Base-by-base conservation (phyloP, 2,113 vertebrate genomes). In the Pygoscelis adeliae region DNA sequence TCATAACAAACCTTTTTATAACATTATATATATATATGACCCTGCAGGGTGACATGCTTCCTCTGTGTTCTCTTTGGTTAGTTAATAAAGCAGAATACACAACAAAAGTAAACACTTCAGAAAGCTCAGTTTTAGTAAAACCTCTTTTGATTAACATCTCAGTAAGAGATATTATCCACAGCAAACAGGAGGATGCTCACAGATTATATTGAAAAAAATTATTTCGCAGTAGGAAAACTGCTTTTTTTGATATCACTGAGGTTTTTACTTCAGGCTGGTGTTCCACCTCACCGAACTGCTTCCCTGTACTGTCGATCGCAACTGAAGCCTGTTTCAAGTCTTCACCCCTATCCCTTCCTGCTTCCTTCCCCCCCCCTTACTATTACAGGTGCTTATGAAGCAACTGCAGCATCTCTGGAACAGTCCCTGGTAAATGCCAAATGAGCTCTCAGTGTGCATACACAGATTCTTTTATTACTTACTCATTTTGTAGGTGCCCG, bases 1-100 rank as follows among this genome's bases (percentile, higher is more conserved):
- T 71, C 32, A 81, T 73, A 83, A 97, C 93, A 97, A 95, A 61
- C 53, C 82, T 49, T 92, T 96, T 95, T 89, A 95, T 71, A 97
- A 86, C 26, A 30, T 66, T 42, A 42, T 52, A 83, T 87, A 87
- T 76, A 79, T 70, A 71, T 76, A 83, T 95, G 71, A 83, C 78
- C 90, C 89, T 69, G 59, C 42, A 46, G 79, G 87, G 74, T 61
- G 77, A 93, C 44, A 58, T 9, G 91, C 56, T 87, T 70, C 72
- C 92, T 96, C 84, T 67, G 26, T 55, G 94, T 92, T 87, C 46
- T 69, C 46, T 95, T 88, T 91, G 40, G 42, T 79, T 96, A 81
- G 36, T 85, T 65, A 95, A 95, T 89, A 93, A 92, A 94, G 78
- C 22, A 50, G 53, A 77, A 88, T 32, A 62, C 63, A 66, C 87